Evolutionary conservation across 2,797 vertebrate species (phyloP), one percentile per base, ranked within the genome.

Genomic region (Okamejei kenojei): DNA sequence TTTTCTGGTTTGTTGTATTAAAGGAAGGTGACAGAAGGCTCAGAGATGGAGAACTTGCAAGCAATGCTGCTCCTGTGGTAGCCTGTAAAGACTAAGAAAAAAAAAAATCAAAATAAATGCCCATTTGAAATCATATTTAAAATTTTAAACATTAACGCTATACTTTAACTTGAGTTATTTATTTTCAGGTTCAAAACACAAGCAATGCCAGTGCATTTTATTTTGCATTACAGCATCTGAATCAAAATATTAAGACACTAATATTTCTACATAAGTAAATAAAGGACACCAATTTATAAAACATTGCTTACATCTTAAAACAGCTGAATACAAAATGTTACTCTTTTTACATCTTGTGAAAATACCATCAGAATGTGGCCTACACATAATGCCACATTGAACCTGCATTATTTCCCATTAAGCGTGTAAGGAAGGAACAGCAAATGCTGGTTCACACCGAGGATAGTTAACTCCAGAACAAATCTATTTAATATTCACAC

Each of bases 21-120:
- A 97, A 97, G 86, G 97, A 95, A 38, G 96, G 95, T 94, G 97
- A 94, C 94, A 97, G 96, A 90, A 97, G 96, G 17, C 95, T 97
- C 94, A 97, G 94, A 93, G 97, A 95, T 88, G 96, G 95, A 92
- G 96, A 96, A 93, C 95, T 95, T 0, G 96, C 96, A 94, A 97
- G 95, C 94, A 97, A 94, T 93, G 97, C 95, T 90, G 97, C 95
- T 94, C 96, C 96, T 86, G 96, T 94, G 23, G 95, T 95, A 95
- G 96, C 96, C 96, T 97, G 97, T 95, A 96, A 95, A 82, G 94
- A 54, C 93, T 94, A 68, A 73, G 76, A 74, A 29, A 93, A n/a
- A 93, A n/a, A 93, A 81, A 73, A 74, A 71, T 21, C 7, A 23
- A 7, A n/a, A 19, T 9, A 77, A 93, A 78, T 54, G 80, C 38